Evolutionary conservation across 2,888 invertebrate species (phyloP).

Genomic region (Pardosa pseudoannulata): DNA sequence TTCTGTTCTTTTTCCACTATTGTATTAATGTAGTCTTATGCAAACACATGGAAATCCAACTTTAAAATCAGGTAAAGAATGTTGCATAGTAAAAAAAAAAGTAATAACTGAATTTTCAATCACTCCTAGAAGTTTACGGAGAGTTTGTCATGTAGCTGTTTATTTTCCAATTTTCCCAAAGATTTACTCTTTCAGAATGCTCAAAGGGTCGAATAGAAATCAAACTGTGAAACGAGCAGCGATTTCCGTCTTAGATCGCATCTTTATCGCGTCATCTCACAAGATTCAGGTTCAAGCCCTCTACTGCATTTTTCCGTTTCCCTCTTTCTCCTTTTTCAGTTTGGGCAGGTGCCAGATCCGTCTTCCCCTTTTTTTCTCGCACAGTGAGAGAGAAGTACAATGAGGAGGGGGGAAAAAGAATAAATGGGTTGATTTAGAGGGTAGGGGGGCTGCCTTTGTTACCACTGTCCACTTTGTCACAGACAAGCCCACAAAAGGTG

Average conservation of each 20-base stretch:
- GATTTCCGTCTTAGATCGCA: neutral
- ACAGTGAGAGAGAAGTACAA: neutral
- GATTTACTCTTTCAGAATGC: no score
- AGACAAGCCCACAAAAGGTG: conserved; percentile 21
- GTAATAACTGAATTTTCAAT: no score
- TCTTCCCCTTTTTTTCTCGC: neutral
- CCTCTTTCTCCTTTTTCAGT: neutral
- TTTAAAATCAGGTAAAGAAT: no score
- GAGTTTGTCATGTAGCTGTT: no score
- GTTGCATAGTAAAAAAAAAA: no score
- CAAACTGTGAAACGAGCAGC: neutral
- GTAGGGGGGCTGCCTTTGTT: conserved; percentile 22
- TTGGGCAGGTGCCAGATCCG: conserved; percentile 9
- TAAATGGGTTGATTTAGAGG: conserved; percentile 9
- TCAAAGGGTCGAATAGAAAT: no score
- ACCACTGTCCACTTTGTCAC: conserved; percentile 54
- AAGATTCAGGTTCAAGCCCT: neutral
- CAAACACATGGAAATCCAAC: no score
- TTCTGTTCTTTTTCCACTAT: no score
- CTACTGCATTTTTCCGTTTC: neutral
- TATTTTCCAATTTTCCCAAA: no score
- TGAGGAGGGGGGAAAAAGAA: neutral
- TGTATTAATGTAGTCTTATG: no score
- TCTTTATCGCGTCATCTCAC: neutral
- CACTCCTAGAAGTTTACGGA: no score